These are phyloP conservation scores for Papilio polytes DNA, from an alignment of 1,140 invertebrate species.

Conservation along the genomic window DNA sequence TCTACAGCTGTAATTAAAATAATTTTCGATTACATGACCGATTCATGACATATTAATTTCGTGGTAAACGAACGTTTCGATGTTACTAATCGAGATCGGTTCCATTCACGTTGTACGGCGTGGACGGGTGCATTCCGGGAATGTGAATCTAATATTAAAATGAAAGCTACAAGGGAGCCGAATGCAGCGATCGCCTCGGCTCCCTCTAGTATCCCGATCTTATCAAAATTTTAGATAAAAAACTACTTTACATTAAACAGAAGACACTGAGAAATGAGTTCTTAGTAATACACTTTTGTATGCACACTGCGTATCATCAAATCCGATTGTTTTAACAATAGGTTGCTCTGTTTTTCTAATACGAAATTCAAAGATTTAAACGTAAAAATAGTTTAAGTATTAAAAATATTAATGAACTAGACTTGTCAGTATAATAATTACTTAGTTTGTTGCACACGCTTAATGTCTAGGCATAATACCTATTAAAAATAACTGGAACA, in stretches of 20 bases:
- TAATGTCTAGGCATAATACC: not conserved
- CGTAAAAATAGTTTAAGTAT: too few relatives aligned
- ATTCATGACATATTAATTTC: not conserved
- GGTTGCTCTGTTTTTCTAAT: not conserved
- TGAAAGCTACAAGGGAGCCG: not conserved
- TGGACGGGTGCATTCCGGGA: conserved; percentile 35
- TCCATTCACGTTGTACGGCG: conserved; percentile 23
- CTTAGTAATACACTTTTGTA: not conserved
- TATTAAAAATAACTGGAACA: not conserved
- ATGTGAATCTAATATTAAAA: conserved; percentile 38
- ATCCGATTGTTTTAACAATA: not conserved
- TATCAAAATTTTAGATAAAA: conserved; percentile 2
- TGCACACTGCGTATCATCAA: not conserved
- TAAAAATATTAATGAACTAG: not conserved
- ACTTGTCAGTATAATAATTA: not conserved
- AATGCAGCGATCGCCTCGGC: not conserved
- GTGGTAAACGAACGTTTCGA: conserved; percentile 23
- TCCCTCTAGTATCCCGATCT: not conserved
- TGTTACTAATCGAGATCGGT: conserved; percentile 32
- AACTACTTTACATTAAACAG: not conserved
- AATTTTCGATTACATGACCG: not conserved
- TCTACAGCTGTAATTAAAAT: not conserved
- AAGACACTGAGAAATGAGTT: not conserved
- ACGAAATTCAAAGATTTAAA: too few relatives aligned
- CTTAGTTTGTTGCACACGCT: not conserved